Percentiles rank a stretch among this genome's conserved stretches.
Conservation (phyloP, 2,888 invertebrate genomes). For the Cosmia pyralina region DNA sequence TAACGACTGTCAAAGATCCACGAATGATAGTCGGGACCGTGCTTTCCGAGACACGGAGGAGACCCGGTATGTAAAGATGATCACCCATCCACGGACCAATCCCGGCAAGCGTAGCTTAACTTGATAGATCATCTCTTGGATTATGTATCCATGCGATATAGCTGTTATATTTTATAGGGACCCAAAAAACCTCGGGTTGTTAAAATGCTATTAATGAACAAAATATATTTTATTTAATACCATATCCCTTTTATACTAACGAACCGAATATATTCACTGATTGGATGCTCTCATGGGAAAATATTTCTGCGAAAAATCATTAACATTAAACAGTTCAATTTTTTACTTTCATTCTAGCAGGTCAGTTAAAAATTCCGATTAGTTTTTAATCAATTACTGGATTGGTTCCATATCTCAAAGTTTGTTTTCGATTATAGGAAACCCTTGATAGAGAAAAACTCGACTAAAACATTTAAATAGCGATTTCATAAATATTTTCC, state of each 20-base stretch:
- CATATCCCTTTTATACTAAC: background rate
- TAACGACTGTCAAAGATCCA: too few species aligned
- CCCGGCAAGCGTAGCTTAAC: too few species aligned
- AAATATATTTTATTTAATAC: conserved; percentile 7
- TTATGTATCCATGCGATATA: background rate
- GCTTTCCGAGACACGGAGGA: too few species aligned
- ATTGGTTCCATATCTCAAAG: conserved; percentile 2
- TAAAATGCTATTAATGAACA: background rate
- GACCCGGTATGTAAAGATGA: too few species aligned
- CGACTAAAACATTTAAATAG: conserved; percentile 8
- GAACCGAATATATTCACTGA: conserved; percentile 20
- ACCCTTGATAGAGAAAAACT: background rate
- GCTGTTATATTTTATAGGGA: background rate
- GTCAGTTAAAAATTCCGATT: background rate
- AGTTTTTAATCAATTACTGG: conserved; percentile 13
- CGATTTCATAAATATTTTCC: conserved; percentile 19
- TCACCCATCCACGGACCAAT: too few species aligned
- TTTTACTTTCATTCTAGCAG: background rate
- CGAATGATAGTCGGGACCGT: too few species aligned
- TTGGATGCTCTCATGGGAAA: conserved; percentile 10
- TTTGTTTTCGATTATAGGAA: conserved; percentile 1
- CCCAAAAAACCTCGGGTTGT: background rate
- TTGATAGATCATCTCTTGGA: too few species aligned
- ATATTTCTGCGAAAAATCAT: conserved; percentile 1
- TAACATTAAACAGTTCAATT: background rate